A percentile compares a stretch with the other conserved stretches of the same genome.
Conservation (phyloP, 2,113 vertebrate species). For the Oryzias melastigma region DNA sequence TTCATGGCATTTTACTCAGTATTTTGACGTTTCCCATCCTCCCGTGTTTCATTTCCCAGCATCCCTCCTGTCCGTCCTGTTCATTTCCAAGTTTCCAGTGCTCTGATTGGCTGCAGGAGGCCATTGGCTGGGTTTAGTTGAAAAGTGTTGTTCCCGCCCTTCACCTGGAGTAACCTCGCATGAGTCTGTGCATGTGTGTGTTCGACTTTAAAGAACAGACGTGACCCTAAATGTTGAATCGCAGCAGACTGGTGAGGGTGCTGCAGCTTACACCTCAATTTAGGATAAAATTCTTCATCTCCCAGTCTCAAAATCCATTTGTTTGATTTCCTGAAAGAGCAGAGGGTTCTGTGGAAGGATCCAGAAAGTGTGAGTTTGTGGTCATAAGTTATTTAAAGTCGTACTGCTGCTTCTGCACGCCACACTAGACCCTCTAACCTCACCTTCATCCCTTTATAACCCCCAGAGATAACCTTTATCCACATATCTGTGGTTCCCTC, state of each 20-base stretch:
- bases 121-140: constrained; percentile 67
- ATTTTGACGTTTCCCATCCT: constrained; percentile 14
- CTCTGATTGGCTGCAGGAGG: constrained; percentile 89
- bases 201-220: too few relatives aligned
- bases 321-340: too few relatives aligned
- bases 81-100: constrained; percentile 84
- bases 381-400: too few relatives aligned
- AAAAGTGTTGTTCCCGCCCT: constrained; percentile 7
- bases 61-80: constrained; percentile 57
- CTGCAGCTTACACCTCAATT: too few relatives aligned
- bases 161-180: constrained; percentile 45
- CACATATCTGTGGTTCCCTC: constrained; percentile 75
- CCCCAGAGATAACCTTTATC: constrained; percentile 34
- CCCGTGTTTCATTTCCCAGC: constrained; percentile 8
- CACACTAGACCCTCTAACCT: neutral
- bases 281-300: too few relatives aligned
- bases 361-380: too few relatives aligned
- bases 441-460: constrained; percentile 24
- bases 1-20: constrained; percentile 3
- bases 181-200: constrained; percentile 10
- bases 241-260: too few relatives aligned
- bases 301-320: too few relatives aligned
- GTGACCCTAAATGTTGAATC: too few relatives aligned
- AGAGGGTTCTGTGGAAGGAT: too few relatives aligned
- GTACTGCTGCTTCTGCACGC: too few relatives aligned